Conservation (phyloP, 2,113 vertebrate genomes). For the Gallinago undulata region DNA sequence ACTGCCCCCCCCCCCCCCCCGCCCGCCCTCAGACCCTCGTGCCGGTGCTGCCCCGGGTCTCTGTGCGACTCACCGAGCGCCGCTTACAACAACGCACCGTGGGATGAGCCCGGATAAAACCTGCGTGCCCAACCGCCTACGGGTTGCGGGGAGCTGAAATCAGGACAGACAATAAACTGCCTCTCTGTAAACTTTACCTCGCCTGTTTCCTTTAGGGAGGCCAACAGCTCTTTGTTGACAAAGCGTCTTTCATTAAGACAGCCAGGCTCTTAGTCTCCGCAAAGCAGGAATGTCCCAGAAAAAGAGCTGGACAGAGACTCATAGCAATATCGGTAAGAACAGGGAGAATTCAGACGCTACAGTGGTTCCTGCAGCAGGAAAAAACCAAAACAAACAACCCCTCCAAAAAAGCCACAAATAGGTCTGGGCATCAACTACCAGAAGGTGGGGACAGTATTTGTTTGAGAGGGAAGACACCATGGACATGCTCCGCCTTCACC, state of each 20-base stretch:
- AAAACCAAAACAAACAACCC: neutral
- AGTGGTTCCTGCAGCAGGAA: neutral
- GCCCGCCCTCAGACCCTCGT: neutral
- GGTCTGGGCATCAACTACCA: neutral
- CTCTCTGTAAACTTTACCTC: neutral
- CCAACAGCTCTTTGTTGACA: neutral
- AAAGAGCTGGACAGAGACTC: too few relatives aligned
- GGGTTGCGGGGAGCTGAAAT: too few relatives aligned
- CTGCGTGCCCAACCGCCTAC: neutral
- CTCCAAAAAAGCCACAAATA: too few relatives aligned
- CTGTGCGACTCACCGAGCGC: fast-evolving
- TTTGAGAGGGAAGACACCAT: neutral
- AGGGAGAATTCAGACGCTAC: neutral
- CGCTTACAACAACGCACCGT: fast-evolving
- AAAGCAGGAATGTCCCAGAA: neutral
- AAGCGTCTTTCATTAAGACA: neutral
- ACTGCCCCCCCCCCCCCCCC: neutral
- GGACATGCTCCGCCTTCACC: fast-evolving
- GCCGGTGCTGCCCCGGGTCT: neutral
- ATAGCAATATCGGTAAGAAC: neutral
- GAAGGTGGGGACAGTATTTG: too few relatives aligned
- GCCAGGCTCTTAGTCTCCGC: too few relatives aligned
- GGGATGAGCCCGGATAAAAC: too few relatives aligned
- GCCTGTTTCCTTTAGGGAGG: neutral
- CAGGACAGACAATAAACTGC: too few relatives aligned